Conservation (phyloP, 2,888 invertebrate genomes). For the Aproaerema taeniolella region DNA sequence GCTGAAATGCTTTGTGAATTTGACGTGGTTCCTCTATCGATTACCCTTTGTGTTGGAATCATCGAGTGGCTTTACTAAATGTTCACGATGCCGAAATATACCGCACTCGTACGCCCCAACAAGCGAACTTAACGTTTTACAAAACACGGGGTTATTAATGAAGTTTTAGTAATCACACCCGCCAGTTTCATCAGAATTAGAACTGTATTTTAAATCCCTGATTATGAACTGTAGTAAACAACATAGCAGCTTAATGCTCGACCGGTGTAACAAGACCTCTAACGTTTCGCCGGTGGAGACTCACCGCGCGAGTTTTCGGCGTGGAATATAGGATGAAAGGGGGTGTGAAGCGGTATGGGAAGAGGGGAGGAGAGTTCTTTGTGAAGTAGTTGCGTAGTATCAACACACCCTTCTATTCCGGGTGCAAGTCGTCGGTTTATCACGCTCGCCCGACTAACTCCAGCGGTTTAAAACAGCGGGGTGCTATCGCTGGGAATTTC, state of each 20-base stretch:
- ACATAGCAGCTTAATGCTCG: conserved; percentile 9
- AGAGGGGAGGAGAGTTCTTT: conserved; percentile 1
- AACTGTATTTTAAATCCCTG: conserved; percentile 10
- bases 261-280: background rate
- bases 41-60: conserved; percentile 6
- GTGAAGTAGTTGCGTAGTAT: conserved; percentile 2
- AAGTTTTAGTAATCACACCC: conserved; percentile 5
- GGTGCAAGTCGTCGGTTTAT: conserved; percentile 8
- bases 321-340: background rate
- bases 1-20: conserved; percentile 10
- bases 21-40: conserved; percentile 10
- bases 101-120: background rate
- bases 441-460: conserved; percentile 10
- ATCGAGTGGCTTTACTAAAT: background rate
- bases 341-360: background rate
- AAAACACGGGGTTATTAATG: background rate
- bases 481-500: conserved; percentile 9
- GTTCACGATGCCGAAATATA: background rate
- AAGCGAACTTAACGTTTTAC: background rate
- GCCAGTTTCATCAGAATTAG: conserved; percentile 1
- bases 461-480: conserved; percentile 11
- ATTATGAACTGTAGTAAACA: conserved; percentile 11
- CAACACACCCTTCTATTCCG: conserved; percentile 11
- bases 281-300: background rate
- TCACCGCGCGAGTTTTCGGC: background rate